These are phyloP conservation scores for Salvator merianae DNA, from an alignment of 2,113 vertebrate species.

Conservation along the genomic window DNA sequence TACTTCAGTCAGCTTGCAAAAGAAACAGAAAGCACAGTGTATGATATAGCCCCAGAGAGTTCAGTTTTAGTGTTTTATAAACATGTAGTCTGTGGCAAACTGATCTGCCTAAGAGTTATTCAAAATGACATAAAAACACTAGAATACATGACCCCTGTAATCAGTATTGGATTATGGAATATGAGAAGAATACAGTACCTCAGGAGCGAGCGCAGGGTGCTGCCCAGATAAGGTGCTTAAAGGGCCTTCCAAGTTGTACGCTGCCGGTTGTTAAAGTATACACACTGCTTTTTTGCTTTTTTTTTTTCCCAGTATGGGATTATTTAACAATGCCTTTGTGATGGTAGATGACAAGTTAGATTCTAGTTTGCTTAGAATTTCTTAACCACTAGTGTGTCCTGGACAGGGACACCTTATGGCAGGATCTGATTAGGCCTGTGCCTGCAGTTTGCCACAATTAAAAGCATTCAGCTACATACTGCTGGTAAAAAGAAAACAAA, in stretches of 20 bases:
- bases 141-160: conserved; percentile 18
- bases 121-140: conserved; percentile 31
- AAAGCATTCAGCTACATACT: neutral
- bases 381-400: neutral
- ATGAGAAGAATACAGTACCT: neutral
- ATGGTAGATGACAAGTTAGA: neutral
- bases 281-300: too few species aligned
- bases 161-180: neutral
- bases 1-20: neutral
- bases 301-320: neutral
- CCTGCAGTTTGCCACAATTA: neutral
- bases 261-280: neutral
- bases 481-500: neutral
- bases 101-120: conserved; percentile 28
- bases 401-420: neutral
- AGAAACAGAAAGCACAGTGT: conserved; percentile 4
- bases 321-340: neutral
- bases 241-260: neutral
- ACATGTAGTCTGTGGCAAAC: neutral
- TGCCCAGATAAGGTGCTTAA: neutral
- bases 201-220: neutral
- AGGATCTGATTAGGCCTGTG: neutral
- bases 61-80: conserved; percentile 15
- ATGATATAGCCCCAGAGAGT: neutral
- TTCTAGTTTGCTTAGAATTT: neutral